Evolutionary conservation across 2,113 vertebrate genomes (phyloP), one percentile per base, ranked within the genome.

Genomic region (Oenanthe oenanthe): DNA sequence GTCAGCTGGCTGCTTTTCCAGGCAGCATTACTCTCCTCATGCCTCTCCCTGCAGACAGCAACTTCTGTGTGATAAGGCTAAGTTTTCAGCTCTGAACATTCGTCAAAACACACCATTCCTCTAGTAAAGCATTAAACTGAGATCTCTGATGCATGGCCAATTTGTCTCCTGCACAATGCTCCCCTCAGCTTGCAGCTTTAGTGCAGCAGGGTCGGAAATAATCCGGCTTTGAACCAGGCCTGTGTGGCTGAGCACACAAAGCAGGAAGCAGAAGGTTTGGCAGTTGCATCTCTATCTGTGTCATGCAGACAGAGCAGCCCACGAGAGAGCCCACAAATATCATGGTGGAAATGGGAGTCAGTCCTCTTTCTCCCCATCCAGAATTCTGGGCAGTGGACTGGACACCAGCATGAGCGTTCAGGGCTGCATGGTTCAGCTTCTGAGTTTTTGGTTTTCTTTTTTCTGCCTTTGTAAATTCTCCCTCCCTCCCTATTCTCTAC

Each of bases 1-100:
- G 70, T 88, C 87, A 88, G 74, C 92, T 87, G 92, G 43, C 89
- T 75, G 76, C 77, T 79, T 75, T 92, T 92, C 43, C 79, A 74
- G 34, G n/a, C 81, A 67, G 47, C 56, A 7, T 53, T 56, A 14
- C 26, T 85, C 40, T 71, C 61, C 34, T 40, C 28, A 3, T 51
- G 85, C 65, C 65, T 94, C 78, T 85, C 54, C 45, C 31, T 94
- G 42, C 66, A 72, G 66, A 78, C 73, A 75, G 66, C 81, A 88
- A 89, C 78, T 92, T 75, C 40, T 68, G 24, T 57, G 57, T 38
- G 92, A 79, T 96, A 80, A 84, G 43, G 68, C 24, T 2, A 45
- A 93, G 45, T 61, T 88, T 81, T 45, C 29, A 36, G 25, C 89
- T 85, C 70, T 53, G 54, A 82, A 68, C 36, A 9, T 48, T 57